phyloP scores from a whole-genome alignment of 1,140 invertebrate species.

The Cecropterus lyciades region DNA sequence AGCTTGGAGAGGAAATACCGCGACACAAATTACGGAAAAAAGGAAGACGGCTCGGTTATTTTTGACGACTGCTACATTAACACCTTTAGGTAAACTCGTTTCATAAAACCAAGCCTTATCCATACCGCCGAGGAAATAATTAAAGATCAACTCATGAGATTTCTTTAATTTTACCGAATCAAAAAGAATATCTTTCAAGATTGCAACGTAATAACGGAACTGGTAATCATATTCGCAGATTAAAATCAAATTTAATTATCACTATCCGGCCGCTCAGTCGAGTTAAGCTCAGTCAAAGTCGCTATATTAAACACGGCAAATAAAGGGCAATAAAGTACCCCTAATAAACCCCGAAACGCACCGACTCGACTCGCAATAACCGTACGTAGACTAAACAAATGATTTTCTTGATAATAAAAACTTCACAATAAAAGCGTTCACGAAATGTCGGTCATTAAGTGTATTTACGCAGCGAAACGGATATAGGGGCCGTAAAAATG shows the following conservation, averaged over 20 bases:
- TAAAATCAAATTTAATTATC: constrained; percentile 71
- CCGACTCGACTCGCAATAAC: constrained; percentile 68
- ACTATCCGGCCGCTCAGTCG: constrained; percentile 51
- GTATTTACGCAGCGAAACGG: constrained; percentile 78
- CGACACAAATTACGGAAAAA: constrained; percentile 23
- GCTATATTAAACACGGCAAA: constrained; percentile 55
- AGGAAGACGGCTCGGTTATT: constrained; percentile 6
- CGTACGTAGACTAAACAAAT: constrained; percentile 79
- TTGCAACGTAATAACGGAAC: constrained; percentile 55
- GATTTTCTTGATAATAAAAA: constrained; percentile 79
- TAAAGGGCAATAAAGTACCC: constrained; percentile 74
- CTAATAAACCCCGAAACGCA: constrained; percentile 74
- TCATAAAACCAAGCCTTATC: constrained; percentile 49
- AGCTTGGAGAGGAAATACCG: constrained; percentile 45
- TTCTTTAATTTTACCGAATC: constrained; percentile 47
- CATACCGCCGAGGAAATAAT: constrained; percentile 51
- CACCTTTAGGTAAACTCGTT: constrained; percentile 34
- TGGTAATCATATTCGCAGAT: constrained; percentile 65
- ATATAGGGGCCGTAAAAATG: constrained; percentile 78
- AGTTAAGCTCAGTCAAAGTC: constrained; percentile 55
- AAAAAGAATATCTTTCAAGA: constrained; percentile 54
- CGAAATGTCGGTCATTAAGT: constrained; percentile 79
- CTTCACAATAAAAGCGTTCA: constrained; percentile 80
- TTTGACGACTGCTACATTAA: constrained; percentile 27
- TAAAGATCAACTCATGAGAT: constrained; percentile 53